Percentiles rank a stretch among this genome's conserved stretches.
Conservation (phyloP, 2,113 vertebrate genomes). For the Riparia riparia region DNA sequence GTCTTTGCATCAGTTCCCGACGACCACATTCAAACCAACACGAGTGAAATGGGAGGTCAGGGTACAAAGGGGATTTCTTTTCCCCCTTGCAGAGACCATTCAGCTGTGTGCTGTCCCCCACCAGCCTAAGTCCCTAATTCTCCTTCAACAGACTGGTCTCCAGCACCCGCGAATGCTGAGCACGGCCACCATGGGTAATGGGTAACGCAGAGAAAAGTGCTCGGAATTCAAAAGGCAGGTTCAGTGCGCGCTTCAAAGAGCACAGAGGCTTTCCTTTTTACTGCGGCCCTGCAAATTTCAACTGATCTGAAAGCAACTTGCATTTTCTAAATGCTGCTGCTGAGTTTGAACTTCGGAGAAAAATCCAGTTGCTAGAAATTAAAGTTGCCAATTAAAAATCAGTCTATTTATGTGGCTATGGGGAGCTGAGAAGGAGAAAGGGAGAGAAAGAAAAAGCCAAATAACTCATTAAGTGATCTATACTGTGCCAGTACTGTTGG, state of each 20-base stretch:
- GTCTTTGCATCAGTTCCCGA: neutral
- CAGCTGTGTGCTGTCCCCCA: neutral
- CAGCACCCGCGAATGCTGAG: neutral
- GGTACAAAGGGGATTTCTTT: neutral
- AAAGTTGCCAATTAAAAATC: conserved; percentile 56
- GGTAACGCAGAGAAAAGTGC: neutral
- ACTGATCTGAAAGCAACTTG: neutral
- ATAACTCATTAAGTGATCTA: conserved; percentile 55
- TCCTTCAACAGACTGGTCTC: neutral
- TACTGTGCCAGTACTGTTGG: conserved; percentile 15
- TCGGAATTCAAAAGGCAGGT: neutral
- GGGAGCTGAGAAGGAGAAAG: neutral
- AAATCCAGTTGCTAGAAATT: conserved; percentile 17
- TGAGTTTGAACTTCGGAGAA: neutral
- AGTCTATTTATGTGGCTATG: conserved; percentile 22
- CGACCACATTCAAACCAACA: neutral
- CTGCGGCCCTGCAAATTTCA: neutral
- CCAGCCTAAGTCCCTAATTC: neutral
- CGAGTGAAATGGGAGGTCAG: neutral
- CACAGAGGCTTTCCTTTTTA: neutral
- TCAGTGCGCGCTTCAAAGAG: neutral
- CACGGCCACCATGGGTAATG: too few species aligned
- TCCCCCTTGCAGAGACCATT: neutral
- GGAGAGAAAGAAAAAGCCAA: conserved; percentile 38
- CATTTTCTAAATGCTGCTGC: neutral